These are phyloP conservation scores for Pseudomyrmex concolor DNA, from an alignment of 1,140 invertebrate species.

Conservation along the genomic window DNA sequence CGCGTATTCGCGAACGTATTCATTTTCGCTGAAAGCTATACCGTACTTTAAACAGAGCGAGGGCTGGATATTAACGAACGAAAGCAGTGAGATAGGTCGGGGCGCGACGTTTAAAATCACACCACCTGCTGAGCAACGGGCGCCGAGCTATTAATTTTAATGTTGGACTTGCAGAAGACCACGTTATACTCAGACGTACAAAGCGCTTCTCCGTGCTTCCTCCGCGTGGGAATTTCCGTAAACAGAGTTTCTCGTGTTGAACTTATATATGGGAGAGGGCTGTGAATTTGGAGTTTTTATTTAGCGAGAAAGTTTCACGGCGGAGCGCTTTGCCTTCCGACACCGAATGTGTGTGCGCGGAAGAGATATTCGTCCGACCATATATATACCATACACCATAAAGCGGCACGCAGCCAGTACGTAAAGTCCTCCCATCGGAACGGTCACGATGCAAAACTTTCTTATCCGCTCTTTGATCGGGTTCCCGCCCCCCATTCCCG, in stretches of 20 bases:
- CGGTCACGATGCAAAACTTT: slow-evolving; percentile 7
- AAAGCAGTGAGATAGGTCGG: slow-evolving; percentile 31
- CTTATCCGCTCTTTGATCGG: slow-evolving; percentile 7
- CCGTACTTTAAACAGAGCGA: slow-evolving; percentile 3
- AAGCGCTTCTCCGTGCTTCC: slow-evolving; percentile 64
- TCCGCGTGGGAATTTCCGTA: slow-evolving; percentile 69
- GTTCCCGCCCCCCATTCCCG: background rate
- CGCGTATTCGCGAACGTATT: background rate
- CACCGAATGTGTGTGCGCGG: background rate
- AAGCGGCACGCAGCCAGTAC: background rate
- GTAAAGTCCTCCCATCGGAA: slow-evolving; percentile 23
- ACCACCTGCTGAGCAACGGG: slow-evolving; percentile 54
- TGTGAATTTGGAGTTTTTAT: slow-evolving; percentile 76
- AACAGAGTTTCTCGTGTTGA: slow-evolving; percentile 65
- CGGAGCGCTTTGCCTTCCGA: slow-evolving; percentile 63
- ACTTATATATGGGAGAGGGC: slow-evolving; percentile 61
- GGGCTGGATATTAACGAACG: slow-evolving; percentile 40
- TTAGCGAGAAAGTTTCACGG: slow-evolving; percentile 76
- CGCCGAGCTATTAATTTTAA: slow-evolving; percentile 72
- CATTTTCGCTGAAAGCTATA: slow-evolving; percentile 26
- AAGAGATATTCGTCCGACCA: slow-evolving; percentile 68
- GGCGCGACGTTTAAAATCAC: slow-evolving; percentile 65
- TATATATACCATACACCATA: slow-evolving; percentile 47
- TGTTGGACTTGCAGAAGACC: slow-evolving; percentile 65
- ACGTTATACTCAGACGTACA: slow-evolving; percentile 63